Base-by-base conservation (phyloP, 2,113 vertebrate species). In the Amazona vittata region DNA sequence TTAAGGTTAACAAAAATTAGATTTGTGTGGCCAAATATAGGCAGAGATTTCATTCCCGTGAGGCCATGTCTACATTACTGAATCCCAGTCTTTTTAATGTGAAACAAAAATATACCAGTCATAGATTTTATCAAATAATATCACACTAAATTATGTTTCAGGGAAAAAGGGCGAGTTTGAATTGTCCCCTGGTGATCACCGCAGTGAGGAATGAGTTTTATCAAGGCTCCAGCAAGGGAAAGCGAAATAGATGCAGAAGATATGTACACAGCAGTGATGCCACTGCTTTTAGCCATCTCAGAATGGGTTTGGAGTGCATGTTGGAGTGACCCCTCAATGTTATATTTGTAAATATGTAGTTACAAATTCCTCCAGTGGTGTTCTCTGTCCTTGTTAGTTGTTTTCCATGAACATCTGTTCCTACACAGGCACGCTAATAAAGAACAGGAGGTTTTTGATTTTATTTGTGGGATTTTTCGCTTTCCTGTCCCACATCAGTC, bases 21-120 rank as follows among this genome's bases (percentile, higher is more conserved):
- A 92, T 86, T 35, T 80, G 14, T 31, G 12, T 50, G 76, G 79
- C 76, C 89, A 94, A 96, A 89, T 85, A 88, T 53, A 95, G 76
- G 78, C 86, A 89, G 83, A 73, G 68, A 84, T 97, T 95, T 96
- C 78, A 95, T 90, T 96, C 93, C 90, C 25, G 1, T 76, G 91
- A 95, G 81, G 64, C 60, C 47, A 50, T 60, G 89, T 86, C 96
- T 93, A 64, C 43, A n/a, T 85, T 96, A 94, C 24, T 91, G 73
- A 96, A 90, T 90, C 84, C 39, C 69, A 35, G 35, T 37, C 67
- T 69, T 84, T 95, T 94, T 82, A 82, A 80, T 65, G 78, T 86
- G 86, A 94, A 96, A 96, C 87, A 90, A 95, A 97, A 96, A 94
- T 81, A 96, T 14, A 74, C 65, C 68, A 67, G 69, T 60, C 43